phyloP scores from a whole-genome alignment of 2,797 vertebrate species.

The Microchirus variegatus region DNA sequence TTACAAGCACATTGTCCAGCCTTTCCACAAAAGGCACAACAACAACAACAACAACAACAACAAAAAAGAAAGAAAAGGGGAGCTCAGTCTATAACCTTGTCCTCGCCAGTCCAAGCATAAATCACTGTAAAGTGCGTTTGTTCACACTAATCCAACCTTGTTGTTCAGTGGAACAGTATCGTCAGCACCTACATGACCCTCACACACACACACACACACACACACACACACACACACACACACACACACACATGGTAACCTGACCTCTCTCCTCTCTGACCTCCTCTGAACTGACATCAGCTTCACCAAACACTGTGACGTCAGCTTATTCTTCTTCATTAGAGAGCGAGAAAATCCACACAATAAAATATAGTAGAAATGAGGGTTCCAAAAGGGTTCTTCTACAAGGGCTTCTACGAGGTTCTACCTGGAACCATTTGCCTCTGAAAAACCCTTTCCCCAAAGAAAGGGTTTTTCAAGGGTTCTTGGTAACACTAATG shows the following conservation, averaged over 20 bases:
- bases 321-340: constrained; percentile 31
- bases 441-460: too few relatives aligned
- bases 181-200: constrained; percentile 65
- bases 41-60: too few relatives aligned
- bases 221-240: constrained; percentile 19
- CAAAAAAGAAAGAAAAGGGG: too few relatives aligned
- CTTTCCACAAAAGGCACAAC: constrained; percentile 40
- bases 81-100: constrained; percentile 58
- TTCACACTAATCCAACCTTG: constrained; percentile 70
- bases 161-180: constrained; percentile 55
- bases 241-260: constrained; percentile 38
- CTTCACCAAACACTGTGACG: constrained; percentile 44
- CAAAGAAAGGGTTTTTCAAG: too few relatives aligned
- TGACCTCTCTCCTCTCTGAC: constrained; percentile 56
- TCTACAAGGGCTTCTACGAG: too few relatives aligned
- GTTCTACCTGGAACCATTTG: too few relatives aligned
- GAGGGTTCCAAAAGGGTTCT: too few relatives aligned
- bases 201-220: constrained; percentile 17
- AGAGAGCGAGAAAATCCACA: neutral
- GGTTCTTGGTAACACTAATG: too few relatives aligned
- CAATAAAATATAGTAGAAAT: too few relatives aligned
- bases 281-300: constrained; percentile 50
- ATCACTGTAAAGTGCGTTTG: constrained; percentile 76
- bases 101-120: constrained; percentile 56
- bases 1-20: constrained; percentile 38